phyloP scores from a whole-genome alignment of 2,888 invertebrate genomes.

The Calameuta idolon region DNA sequence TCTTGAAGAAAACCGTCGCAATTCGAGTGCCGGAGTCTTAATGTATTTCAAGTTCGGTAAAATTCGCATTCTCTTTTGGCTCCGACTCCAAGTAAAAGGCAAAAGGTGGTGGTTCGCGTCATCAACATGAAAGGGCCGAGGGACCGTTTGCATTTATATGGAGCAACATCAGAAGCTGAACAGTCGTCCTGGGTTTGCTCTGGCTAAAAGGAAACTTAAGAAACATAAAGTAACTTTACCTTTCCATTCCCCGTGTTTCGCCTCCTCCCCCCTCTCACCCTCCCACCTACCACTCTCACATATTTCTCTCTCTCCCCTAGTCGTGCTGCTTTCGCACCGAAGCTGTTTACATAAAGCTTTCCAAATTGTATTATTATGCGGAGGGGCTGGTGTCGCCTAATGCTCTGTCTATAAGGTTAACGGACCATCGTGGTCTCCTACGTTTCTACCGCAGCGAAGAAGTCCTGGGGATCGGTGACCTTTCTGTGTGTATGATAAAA shows the following conservation, averaged over 20 bases:
- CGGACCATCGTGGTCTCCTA: constrained; percentile 6
- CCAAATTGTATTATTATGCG: constrained; percentile 45
- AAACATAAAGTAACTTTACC: constrained; percentile 53
- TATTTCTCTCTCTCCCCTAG: constrained; percentile 2
- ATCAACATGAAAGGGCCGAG: constrained; percentile 46
- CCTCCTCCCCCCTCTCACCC: constrained; percentile 18
- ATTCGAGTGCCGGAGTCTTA: neutral
- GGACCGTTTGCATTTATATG: constrained; percentile 52
- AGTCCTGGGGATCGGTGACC: too few relatives aligned
- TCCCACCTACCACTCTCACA: constrained; percentile 25
- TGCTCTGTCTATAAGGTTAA: constrained; percentile 16
- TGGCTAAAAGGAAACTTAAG: constrained; percentile 50
- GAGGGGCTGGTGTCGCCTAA: constrained; percentile 26
- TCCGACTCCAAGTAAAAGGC: constrained; percentile 3
- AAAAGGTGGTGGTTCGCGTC: constrained; percentile 35
- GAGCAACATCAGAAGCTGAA: constrained; percentile 48
- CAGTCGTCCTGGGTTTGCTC: constrained; percentile 45
- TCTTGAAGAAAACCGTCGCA: too few relatives aligned
- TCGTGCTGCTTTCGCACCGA: constrained; percentile 13
- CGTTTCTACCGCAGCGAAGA: too few relatives aligned
- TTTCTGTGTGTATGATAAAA: too few relatives aligned
- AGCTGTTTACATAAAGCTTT: constrained; percentile 46
- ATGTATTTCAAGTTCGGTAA: constrained; percentile 13
- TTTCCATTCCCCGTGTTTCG: constrained; percentile 18
- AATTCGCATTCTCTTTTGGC: constrained; percentile 2